Evolutionary conservation across 2,888 invertebrate genomes (phyloP).

Genomic region (Melanotus villosus): DNA sequence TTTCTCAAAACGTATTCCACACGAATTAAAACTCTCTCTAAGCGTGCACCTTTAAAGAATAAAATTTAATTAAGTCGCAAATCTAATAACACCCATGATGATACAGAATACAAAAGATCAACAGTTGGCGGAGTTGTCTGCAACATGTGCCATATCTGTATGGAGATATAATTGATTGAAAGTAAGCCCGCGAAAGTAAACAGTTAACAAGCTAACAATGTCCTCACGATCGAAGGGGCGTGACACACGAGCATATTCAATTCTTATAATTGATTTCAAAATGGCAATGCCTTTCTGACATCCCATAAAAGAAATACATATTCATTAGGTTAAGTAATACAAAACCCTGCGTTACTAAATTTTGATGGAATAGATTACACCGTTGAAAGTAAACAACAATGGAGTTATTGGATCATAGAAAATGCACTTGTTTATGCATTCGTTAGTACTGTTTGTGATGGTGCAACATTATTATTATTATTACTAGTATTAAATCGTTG

Average conservation of each 20-base stretch:
- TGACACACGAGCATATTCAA: conserved; percentile 62
- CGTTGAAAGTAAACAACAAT: not conserved
- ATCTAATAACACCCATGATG: not conserved
- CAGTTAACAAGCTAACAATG: conserved; percentile 60
- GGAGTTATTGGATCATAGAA: not conserved
- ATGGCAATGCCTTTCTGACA: conserved; percentile 50
- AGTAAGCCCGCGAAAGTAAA: conserved; percentile 60
- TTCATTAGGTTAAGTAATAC: conserved; percentile 18
- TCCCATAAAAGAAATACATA: conserved; percentile 17
- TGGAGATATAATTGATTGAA: conserved; percentile 55
- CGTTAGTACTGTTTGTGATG: not conserved
- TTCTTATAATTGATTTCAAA: conserved; percentile 62
- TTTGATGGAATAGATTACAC: conserved; percentile 6
- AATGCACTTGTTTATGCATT: conserved; percentile 10
- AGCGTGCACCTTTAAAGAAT: no score
- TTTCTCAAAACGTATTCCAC: no score
- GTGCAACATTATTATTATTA: not conserved
- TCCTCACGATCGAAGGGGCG: conserved; percentile 61
- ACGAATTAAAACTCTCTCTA: no score
- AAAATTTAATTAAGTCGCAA: not conserved
- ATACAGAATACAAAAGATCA: not conserved
- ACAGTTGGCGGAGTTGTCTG: conserved; percentile 27
- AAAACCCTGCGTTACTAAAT: not conserved
- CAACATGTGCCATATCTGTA: conserved; percentile 35
- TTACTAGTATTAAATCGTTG: not conserved